phyloP scores from a whole-genome alignment of 2,113 vertebrate genomes.

The Lichenostomus cassidix region DNA sequence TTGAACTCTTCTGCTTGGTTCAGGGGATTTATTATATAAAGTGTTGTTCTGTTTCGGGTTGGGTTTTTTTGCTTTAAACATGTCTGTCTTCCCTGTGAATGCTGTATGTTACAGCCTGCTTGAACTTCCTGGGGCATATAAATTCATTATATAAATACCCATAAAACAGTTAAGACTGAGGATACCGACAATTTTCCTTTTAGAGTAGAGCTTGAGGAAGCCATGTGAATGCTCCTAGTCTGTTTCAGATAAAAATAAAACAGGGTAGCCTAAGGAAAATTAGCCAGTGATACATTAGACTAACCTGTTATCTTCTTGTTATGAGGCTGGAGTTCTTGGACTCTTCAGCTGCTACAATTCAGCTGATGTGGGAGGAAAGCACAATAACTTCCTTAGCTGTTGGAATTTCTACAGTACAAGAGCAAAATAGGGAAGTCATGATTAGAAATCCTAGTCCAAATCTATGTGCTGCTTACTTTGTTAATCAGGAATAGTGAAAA shows the following conservation, averaged over 20 bases:
- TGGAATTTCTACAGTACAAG: not conserved
- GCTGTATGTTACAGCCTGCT: not conserved
- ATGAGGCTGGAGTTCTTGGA: not conserved
- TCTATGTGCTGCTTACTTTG: not conserved
- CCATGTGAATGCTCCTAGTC: not conserved
- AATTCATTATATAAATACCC: not conserved
- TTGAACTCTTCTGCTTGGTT: not conserved
- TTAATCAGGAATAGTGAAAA: not conserved
- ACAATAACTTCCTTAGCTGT: not conserved
- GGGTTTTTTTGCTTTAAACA: not conserved
- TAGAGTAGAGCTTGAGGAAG: not conserved
- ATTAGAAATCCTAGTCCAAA: not conserved
- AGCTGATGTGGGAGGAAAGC: not conserved
- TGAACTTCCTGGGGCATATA: not conserved
- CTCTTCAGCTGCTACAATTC: not conserved
- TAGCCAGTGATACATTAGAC: not conserved
- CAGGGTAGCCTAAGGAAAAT: not conserved
- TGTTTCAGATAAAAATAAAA: not conserved
- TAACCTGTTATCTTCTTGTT: not conserved
- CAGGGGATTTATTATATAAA: not conserved
- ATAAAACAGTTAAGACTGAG: not conserved
- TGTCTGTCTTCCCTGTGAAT: not conserved
- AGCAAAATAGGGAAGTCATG: not conserved
- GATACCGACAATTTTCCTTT: not conserved
- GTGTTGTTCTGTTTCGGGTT: not conserved